Evolutionary conservation across 1,140 invertebrate species (phyloP).

Genomic region (Drosophila nigromelanica): DNA sequence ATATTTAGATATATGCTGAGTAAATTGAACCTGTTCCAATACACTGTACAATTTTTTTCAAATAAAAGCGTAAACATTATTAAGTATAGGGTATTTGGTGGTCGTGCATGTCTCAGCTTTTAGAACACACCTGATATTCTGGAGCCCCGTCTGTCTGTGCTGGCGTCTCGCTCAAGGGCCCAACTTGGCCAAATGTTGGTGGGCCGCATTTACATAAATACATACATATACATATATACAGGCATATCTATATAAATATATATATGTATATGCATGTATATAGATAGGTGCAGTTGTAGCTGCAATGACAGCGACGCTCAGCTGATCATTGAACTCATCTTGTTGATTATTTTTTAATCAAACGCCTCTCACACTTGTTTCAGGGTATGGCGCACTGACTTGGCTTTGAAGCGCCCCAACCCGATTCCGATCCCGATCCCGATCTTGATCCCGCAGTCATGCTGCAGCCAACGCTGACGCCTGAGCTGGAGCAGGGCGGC

Average conservation of each 20-base stretch:
- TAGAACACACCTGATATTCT: constrained; percentile 34
- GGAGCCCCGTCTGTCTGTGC: constrained; percentile 1
- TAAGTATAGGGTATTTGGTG: constrained; percentile 1
- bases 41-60: not conserved
- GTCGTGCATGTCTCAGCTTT: not conserved
- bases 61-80: too few relatives aligned
- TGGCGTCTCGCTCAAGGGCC: constrained; percentile 30
- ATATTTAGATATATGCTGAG: not conserved
- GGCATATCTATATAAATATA: too few relatives aligned
- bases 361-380: constrained; percentile 41
- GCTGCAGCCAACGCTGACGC: constrained; percentile 59
- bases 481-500: constrained; percentile 27
- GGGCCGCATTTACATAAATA: not conserved
- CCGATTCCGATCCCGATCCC: not conserved
- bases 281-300: not conserved
- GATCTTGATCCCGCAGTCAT: constrained; percentile 19
- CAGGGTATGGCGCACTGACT: constrained; percentile 68
- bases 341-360: constrained; percentile 23
- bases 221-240: too few relatives aligned
- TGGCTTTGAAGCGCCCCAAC: not conserved
- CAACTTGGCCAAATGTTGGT: constrained; percentile 23
- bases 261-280: not conserved
- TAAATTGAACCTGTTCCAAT: not conserved
- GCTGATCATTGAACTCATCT: constrained; percentile 29
- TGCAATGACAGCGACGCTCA: not conserved